phyloP scores from a whole-genome alignment of 1,140 invertebrate genomes.

The Lysiphlebus fabarum region DNA sequence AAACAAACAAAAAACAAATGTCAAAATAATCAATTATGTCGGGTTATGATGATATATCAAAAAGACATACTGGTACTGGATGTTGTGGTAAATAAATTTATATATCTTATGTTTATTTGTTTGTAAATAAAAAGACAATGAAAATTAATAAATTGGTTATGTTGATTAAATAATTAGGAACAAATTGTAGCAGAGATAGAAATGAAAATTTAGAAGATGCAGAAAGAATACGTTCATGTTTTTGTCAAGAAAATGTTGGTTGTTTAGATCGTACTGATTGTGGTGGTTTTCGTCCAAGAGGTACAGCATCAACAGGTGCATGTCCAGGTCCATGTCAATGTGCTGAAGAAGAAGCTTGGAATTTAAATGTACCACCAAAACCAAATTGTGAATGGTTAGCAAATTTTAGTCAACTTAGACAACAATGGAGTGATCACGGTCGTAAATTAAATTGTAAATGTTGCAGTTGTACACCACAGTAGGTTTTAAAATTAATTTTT shows the following conservation, averaged over 20 bases:
- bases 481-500: conserved; percentile 19
- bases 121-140: neutral
- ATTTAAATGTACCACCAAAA: conserved; percentile 40
- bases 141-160: neutral
- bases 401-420: conserved; percentile 41
- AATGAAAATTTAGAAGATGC: conserved; percentile 21
- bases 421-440: conserved; percentile 45
- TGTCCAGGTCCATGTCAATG: conserved; percentile 40
- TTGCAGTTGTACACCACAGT: conserved; percentile 35
- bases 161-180: conserved; percentile 20
- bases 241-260: conserved; percentile 33
- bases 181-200: conserved; percentile 15
- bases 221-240: conserved; percentile 28
- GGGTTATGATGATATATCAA: conserved; percentile 4
- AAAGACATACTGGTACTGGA: conserved; percentile 18
- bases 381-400: conserved; percentile 40
- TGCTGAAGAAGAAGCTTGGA: conserved; percentile 44
- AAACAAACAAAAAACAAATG: no score
- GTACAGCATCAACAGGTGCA: conserved; percentile 22
- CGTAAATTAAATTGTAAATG: conserved; percentile 36
- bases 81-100: conserved; percentile 17
- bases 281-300: conserved; percentile 25
- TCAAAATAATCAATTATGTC: conserved; percentile 15
- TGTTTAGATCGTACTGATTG: conserved; percentile 29
- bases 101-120: no score